Conservation (phyloP, 2,797 vertebrate species). For the Danio albolineatus region DNA sequence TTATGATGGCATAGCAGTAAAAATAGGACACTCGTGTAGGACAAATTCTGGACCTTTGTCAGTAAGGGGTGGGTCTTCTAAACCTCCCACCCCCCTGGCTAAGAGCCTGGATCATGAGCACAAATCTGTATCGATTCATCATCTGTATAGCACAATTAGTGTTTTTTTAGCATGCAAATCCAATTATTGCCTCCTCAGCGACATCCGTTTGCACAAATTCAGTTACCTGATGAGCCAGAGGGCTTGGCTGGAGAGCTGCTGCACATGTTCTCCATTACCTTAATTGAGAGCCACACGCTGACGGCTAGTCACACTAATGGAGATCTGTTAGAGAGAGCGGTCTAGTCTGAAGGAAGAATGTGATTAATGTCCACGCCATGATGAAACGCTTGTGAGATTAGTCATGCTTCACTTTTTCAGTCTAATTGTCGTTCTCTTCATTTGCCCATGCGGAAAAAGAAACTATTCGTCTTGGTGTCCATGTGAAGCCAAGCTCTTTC, state of each 20-base stretch:
- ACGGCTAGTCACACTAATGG: slow-evolving; percentile 21
- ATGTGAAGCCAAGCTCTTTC: background rate
- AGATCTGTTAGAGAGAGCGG: slow-evolving; percentile 8
- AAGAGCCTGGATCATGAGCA: slow-evolving; percentile 8
- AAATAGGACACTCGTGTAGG: too few species aligned
- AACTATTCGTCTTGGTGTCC: slow-evolving; percentile 1
- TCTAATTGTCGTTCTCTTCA: background rate
- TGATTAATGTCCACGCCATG: background rate
- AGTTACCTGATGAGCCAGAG: background rate
- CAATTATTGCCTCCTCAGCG: background rate
- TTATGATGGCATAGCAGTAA: too few species aligned
- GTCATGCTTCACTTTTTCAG: background rate
- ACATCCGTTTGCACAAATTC: background rate
- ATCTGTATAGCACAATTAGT: background rate
- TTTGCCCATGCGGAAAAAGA: background rate
- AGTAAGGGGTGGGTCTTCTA: too few species aligned
- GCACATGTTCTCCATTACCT: slow-evolving; percentile 37
- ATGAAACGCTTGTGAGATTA: slow-evolving; percentile 14
- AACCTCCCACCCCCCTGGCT: too few species aligned
- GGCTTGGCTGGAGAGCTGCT: too few species aligned
- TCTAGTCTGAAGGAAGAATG: background rate
- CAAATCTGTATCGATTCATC: slow-evolving; percentile 18
- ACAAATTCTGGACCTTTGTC: too few species aligned
- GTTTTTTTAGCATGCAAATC: background rate
- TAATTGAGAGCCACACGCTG: slow-evolving; percentile 8